Conservation (phyloP, 2,797 vertebrate species). For the Notolepis coatsorum region DNA sequence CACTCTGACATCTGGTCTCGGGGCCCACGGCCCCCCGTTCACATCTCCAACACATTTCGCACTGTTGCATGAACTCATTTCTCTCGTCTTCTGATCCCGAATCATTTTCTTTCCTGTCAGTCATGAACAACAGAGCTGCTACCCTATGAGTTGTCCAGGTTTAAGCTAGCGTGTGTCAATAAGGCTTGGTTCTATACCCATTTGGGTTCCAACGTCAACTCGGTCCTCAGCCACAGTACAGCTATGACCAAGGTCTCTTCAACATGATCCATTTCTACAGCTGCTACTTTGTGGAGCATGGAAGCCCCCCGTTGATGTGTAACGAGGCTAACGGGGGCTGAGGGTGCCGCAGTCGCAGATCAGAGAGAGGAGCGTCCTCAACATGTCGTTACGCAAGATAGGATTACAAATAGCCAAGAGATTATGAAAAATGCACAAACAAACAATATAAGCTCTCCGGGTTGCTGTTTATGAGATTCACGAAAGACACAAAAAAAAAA, state of each 20-base stretch:
- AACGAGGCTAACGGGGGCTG: constrained; percentile 56
- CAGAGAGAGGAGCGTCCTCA: constrained; percentile 48
- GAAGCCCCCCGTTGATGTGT: constrained; percentile 43
- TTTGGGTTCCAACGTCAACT: not conserved
- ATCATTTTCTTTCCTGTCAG: constrained; percentile 15
- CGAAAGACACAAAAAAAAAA: constrained; percentile 43
- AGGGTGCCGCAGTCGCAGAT: constrained; percentile 60
- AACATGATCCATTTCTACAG: constrained; percentile 32
- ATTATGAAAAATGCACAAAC: constrained; percentile 68
- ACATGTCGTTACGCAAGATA: constrained; percentile 62
- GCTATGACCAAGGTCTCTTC: constrained; percentile 38
- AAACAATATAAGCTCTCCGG: constrained; percentile 54
- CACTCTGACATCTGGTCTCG: not conserved
- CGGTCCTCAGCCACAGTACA: constrained; percentile 14
- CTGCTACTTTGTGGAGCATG: constrained; percentile 53
- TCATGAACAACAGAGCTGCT: constrained; percentile 51
- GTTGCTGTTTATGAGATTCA: constrained; percentile 66
- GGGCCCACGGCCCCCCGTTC: too few relatives aligned
- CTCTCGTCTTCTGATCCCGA: constrained; percentile 6
- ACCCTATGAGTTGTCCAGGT: constrained; percentile 51
- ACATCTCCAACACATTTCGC: too few relatives aligned
- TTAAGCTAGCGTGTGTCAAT: constrained; percentile 54
- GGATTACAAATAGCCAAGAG: constrained; percentile 60
- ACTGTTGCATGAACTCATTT: constrained; percentile 13
- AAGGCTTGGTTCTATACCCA: not conserved